Evolutionary conservation across 2,888 invertebrate species (phyloP).

Genomic region (Thera obeliscata): DNA sequence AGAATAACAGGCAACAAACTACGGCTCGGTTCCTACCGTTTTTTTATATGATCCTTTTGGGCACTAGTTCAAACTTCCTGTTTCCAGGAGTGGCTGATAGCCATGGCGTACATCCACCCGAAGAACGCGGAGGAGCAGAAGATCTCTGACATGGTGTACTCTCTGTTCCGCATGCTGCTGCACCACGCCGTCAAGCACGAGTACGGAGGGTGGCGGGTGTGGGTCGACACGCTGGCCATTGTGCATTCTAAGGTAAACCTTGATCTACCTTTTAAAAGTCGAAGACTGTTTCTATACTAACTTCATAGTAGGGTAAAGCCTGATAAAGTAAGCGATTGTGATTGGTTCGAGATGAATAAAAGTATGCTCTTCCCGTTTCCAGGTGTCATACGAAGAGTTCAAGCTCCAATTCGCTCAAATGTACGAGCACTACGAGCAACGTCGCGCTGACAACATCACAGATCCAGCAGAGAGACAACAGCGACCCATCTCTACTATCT

Average conservation of each 20-base stretch:
- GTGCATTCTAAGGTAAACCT: constrained; percentile 95
- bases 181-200: constrained; percentile 99
- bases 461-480: constrained; percentile 97
- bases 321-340: too few relatives aligned
- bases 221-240: constrained; percentile 99
- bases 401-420: constrained; percentile 98
- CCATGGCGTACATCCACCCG: constrained; percentile 99
- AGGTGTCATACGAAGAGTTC: constrained; percentile 99
- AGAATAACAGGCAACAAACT: too few relatives aligned
- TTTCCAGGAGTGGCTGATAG: constrained; percentile 93
- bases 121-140: constrained; percentile 97
- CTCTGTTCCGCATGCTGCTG: constrained; percentile 97
- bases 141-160: constrained; percentile 99
- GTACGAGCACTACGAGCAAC: constrained; percentile 97
- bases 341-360: background rate
- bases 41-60: too few relatives aligned
- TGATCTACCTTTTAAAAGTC: too few relatives aligned
- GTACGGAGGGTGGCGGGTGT: constrained; percentile 99
- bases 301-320: too few relatives aligned
- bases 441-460: constrained; percentile 96
- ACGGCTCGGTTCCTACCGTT: too few relatives aligned
- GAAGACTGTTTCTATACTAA: too few relatives aligned
- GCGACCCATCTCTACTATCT: constrained; percentile 97
- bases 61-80: background rate
- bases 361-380: constrained; percentile 40